Conservation (phyloP, 2,113 vertebrate genomes). For the Hemibagrus wyckioides region DNA sequence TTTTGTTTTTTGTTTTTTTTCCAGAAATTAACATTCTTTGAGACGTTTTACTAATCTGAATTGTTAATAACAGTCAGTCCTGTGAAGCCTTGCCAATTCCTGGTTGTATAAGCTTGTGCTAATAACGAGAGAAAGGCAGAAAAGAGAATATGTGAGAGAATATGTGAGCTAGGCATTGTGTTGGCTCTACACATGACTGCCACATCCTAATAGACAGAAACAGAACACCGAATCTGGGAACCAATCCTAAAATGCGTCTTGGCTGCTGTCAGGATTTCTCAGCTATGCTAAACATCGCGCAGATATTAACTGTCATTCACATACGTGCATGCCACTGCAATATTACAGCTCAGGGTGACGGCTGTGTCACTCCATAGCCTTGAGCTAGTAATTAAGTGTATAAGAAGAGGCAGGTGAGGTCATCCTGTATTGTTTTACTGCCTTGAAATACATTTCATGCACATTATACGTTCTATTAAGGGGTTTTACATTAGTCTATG, state of each 20-base stretch:
- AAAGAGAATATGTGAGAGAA: background rate
- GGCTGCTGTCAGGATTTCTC: slow-evolving; percentile 47
- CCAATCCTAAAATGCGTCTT: background rate
- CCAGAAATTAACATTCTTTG: background rate
- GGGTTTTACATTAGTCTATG: slow-evolving; percentile 47
- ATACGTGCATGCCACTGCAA: background rate
- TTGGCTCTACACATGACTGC: background rate
- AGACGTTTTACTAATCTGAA: background rate
- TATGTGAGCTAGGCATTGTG: background rate
- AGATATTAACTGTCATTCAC: slow-evolving; percentile 50
- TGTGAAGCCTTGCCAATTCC: background rate
- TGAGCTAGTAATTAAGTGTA: slow-evolving; percentile 29
- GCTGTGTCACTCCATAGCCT: background rate
- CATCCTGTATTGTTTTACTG: slow-evolving; percentile 25
- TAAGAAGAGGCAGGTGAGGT: slow-evolving; percentile 29
- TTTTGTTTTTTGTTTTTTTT: background rate
- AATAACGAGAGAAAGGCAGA: background rate
- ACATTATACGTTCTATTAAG: slow-evolving; percentile 34
- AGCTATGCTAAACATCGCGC: slow-evolving; percentile 21
- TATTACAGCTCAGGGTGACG: slow-evolving; percentile 13
- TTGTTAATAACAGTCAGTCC: background rate
- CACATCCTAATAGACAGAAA: background rate
- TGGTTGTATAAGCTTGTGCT: background rate
- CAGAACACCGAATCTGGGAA: background rate
- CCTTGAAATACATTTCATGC: slow-evolving; percentile 17